phyloP scores from a whole-genome alignment of 2,888 invertebrate genomes.

The Pachycephus smyrnensis region DNA sequence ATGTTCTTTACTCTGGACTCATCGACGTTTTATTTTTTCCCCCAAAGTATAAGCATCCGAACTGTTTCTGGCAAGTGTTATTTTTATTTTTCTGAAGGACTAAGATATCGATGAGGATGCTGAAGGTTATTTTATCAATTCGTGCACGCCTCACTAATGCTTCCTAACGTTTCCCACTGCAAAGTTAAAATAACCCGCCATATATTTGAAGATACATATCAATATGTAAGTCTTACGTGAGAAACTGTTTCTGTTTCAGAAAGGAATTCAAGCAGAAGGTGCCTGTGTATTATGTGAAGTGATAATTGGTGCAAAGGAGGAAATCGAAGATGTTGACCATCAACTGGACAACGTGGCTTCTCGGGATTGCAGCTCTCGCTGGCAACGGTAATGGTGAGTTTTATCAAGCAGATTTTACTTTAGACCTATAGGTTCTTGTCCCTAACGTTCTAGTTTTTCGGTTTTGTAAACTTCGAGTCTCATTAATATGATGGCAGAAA shows the following conservation, averaged over 20 bases:
- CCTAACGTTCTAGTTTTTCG: neutral
- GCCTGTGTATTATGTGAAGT: conserved; percentile 55
- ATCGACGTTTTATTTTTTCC: neutral
- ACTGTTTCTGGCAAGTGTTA: neutral
- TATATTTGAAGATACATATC: neutral
- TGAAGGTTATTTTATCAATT: neutral
- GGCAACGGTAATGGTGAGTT: conserved; percentile 59
- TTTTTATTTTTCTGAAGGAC: neutral
- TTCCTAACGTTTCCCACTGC: no score
- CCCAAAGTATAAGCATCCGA: neutral
- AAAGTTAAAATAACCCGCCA: no score
- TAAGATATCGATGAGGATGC: neutral
- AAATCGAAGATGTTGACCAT: conserved; percentile 57
- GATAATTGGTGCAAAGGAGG: conserved; percentile 36
- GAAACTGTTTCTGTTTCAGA: conserved; percentile 12
- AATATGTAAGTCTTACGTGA: neutral
- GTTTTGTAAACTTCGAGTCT: no score
- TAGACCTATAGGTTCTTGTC: neutral
- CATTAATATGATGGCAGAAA: no score
- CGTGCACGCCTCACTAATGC: neutral
- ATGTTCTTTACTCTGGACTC: neutral
- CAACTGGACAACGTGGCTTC: conserved; percentile 52
- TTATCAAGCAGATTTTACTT: conserved; percentile 1
- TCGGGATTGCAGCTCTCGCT: conserved; percentile 55
- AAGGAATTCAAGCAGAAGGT: conserved; percentile 5